phyloP scores from a whole-genome alignment of 2,113 vertebrate genomes.

The Oreochromis niloticus region DNA sequence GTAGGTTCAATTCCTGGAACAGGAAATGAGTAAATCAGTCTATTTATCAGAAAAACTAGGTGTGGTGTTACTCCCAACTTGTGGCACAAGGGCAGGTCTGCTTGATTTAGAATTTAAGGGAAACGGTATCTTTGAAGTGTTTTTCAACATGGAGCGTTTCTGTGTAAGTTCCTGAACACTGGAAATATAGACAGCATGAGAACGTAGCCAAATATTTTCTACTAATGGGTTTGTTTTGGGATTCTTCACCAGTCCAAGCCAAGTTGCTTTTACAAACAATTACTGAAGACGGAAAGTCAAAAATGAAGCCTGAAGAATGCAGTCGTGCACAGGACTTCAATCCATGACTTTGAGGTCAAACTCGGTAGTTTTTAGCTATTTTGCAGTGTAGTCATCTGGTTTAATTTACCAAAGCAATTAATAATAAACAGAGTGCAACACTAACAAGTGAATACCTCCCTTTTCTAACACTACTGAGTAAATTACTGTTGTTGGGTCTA shows the following conservation, averaged over 20 bases:
- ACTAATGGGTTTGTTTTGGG: not conserved
- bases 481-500: not conserved
- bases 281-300: not conserved
- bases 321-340: not conserved
- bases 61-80: not conserved
- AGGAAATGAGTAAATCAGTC: not conserved
- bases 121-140: fast-evolving
- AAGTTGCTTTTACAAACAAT: not conserved
- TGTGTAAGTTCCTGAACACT: not conserved
- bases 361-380: not conserved
- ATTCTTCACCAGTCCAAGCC: not conserved
- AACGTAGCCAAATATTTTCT: not conserved
- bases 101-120: not conserved
- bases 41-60: not conserved
- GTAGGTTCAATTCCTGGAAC: not conserved
- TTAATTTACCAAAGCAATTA: not conserved
- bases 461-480: not conserved
- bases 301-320: not conserved
- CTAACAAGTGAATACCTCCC: not conserved
- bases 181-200: not conserved
- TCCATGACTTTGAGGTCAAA: not conserved
- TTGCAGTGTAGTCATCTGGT: not conserved
- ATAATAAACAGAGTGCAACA: not conserved
- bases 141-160: not conserved
- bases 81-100: not conserved